A percentile compares a stretch with the other conserved stretches of the same genome.
phyloP scores from a whole-genome alignment of 2,113 vertebrate genomes.

The Calonectris borealis region DNA sequence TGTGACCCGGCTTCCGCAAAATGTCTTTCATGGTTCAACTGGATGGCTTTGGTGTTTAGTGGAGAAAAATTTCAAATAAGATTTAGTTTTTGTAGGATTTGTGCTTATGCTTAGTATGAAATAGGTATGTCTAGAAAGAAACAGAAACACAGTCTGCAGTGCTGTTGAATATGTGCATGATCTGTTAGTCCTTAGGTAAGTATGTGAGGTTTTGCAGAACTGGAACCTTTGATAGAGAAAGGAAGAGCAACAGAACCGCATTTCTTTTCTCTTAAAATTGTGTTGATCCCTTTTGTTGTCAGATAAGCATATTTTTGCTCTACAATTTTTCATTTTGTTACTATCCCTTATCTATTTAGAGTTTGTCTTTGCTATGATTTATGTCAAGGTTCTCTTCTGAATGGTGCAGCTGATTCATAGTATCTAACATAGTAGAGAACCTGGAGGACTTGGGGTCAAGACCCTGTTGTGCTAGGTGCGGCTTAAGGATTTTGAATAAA shows the following conservation, averaged over 20 bases:
- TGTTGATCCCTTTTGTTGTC: background rate
- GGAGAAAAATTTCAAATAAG: background rate
- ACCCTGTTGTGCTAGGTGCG: background rate
- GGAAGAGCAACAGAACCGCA: background rate
- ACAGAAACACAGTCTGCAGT: background rate
- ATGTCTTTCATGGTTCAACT: background rate
- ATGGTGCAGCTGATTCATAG: background rate
- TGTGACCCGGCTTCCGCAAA: background rate
- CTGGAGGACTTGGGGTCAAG: background rate
- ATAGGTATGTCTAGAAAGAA: background rate
- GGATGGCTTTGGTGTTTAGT: background rate
- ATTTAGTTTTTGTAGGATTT: background rate
- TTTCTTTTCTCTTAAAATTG: background rate
- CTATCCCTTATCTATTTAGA: background rate
- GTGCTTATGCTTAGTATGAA: background rate
- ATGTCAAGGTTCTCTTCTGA: background rate
- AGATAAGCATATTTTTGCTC: background rate
- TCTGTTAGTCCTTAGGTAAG: background rate
- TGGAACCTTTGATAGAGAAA: background rate
- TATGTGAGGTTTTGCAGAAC: background rate
- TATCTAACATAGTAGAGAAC: background rate
- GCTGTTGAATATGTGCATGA: background rate
- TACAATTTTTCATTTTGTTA: background rate
- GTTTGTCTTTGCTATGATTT: background rate
- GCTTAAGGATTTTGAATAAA: background rate